phyloP scores from a whole-genome alignment of 2,113 vertebrate species.

The Syrrhaptes paradoxus region DNA sequence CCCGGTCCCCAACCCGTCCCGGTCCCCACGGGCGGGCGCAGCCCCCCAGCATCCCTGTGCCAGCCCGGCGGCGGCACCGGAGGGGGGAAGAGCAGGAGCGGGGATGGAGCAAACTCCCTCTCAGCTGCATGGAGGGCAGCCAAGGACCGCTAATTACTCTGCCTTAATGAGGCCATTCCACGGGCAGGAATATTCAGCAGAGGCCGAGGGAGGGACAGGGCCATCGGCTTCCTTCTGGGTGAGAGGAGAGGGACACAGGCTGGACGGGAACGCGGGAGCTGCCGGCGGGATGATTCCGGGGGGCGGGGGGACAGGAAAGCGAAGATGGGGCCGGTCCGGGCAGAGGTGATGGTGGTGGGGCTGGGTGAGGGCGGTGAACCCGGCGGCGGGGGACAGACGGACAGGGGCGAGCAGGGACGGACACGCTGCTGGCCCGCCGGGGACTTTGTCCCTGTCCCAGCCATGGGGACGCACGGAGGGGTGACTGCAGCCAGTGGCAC shows the following conservation, averaged over 20 bases:
- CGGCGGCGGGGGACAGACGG: too few relatives aligned
- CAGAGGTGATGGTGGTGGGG: background rate
- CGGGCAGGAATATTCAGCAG: background rate
- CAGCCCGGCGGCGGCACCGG: background rate
- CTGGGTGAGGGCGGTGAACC: too few relatives aligned
- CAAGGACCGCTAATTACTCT: constrained; percentile 49
- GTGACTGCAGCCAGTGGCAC: too few relatives aligned
- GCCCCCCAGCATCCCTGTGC: too few relatives aligned
- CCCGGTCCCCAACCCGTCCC: too few relatives aligned
- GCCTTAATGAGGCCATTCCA: constrained; percentile 56
- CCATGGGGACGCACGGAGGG: too few relatives aligned
- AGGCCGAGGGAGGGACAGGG: background rate
- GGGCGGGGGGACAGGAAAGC: background rate
- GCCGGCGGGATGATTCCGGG: background rate
- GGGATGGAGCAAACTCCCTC: background rate
- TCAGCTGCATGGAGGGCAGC: constrained; percentile 32
- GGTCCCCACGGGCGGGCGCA: too few relatives aligned
- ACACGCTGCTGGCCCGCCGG: too few relatives aligned
- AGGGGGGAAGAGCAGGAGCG: background rate
- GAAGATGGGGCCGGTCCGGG: background rate
- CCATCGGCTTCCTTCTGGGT: background rate
- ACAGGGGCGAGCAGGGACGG: too few relatives aligned
- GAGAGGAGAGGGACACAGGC: constrained; percentile 22
- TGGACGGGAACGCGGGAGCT: background rate
- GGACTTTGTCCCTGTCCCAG: too few relatives aligned